Percentiles rank a stretch among this genome's conserved stretches.
Conservation (phyloP, 2,888 invertebrate genomes). For the Papilio gigon region DNA sequence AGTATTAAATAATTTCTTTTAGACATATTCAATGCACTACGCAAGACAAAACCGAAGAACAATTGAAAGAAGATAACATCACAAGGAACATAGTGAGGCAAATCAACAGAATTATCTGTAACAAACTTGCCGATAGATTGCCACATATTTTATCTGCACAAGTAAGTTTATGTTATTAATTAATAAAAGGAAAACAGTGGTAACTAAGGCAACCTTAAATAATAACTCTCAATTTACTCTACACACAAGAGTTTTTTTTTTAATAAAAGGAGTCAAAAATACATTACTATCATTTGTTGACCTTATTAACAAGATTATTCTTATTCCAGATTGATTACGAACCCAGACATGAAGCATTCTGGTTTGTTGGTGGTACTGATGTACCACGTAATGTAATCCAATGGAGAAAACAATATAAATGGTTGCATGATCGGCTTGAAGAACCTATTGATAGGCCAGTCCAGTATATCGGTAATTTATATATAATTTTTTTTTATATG, state of each 20-base stretch:
- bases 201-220: too few species aligned
- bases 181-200: background rate
- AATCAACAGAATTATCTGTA: slow-evolving; percentile 86
- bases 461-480: slow-evolving; percentile 84
- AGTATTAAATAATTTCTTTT: slow-evolving; percentile 43
- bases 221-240: too few species aligned
- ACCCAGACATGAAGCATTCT: slow-evolving; percentile 92
- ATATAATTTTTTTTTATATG: slow-evolving; percentile 24
- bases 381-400: slow-evolving; percentile 75
- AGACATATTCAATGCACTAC: slow-evolving; percentile 52
- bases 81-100: slow-evolving; percentile 83
- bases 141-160: slow-evolving; percentile 85
- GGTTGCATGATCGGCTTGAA: slow-evolving; percentile 70
- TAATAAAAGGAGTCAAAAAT: too few species aligned
- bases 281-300: too few species aligned
- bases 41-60: slow-evolving; percentile 53
- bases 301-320: too few species aligned
- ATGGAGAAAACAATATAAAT: slow-evolving; percentile 65
- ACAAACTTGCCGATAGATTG: slow-evolving; percentile 81
- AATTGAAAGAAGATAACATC: slow-evolving; percentile 71
- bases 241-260: too few species aligned
- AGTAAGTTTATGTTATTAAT: slow-evolving; percentile 59
- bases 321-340: slow-evolving; percentile 86
- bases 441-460: slow-evolving; percentile 85
- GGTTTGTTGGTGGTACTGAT: slow-evolving; percentile 89